These are phyloP conservation scores for Forbesichthys papilliferus DNA, from an alignment of 2,113 vertebrate genomes.

Conservation along the genomic window DNA sequence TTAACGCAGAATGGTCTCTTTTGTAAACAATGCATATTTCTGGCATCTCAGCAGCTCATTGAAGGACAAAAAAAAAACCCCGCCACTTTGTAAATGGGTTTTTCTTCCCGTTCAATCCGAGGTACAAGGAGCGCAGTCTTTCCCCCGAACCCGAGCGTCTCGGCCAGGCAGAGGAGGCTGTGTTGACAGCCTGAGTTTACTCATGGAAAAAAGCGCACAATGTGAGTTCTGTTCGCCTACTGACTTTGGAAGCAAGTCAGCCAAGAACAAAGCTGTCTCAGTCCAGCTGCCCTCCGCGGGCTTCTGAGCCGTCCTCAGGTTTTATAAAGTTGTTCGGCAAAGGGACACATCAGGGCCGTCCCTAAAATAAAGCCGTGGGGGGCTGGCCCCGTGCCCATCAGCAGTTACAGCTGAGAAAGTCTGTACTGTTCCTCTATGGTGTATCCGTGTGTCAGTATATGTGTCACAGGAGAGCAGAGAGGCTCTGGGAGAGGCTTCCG, in stretches of 20 bases:
- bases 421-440: conserved; percentile 38
- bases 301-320: conserved; percentile 72
- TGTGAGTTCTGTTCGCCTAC: conserved; percentile 78
- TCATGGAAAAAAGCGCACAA: conserved; percentile 84
- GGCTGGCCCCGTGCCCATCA: conserved; percentile 49
- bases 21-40: conserved; percentile 73
- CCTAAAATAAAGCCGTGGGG: conserved; percentile 61
- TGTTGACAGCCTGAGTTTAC: conserved; percentile 83
- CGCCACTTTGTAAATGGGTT: conserved; percentile 63
- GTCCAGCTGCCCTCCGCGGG: conserved; percentile 71
- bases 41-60: conserved; percentile 66
- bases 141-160: conserved; percentile 49
- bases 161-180: conserved; percentile 77
- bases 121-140: conserved; percentile 75
- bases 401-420: conserved; percentile 55
- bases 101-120: conserved; percentile 38
- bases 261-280: conserved; percentile 81
- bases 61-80: conserved; percentile 76
- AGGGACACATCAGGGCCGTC: conserved; percentile 64
- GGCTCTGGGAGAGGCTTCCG: conserved; percentile 23
- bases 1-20: conserved; percentile 63
- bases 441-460: conserved; percentile 26
- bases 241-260: conserved; percentile 82
- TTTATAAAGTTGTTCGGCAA: conserved; percentile 72
- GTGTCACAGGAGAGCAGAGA: conserved; percentile 24